Base-by-base conservation (phyloP, 1,140 invertebrate species). In the Homalodisca vitripennis region DNA sequence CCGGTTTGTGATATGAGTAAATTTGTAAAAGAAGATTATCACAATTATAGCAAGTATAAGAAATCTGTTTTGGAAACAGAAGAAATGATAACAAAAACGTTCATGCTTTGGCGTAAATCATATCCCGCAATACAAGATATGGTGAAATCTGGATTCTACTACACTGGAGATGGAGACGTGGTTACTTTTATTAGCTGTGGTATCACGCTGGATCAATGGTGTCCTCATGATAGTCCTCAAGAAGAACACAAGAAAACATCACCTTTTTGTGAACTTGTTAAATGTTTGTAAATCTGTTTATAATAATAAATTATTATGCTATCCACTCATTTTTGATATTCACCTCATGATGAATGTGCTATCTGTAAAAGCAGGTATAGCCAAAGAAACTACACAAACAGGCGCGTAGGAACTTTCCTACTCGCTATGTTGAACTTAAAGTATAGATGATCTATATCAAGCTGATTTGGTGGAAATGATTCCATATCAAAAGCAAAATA, bases 401-500 rank as follows among this genome's bases (percentile, higher is more conserved):
- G 17, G 66, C 70, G 6, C 62, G 73, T 48, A 74, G 66, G 69
- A 71, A 70, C 41, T 75, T 70, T 68, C 32, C 24, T 1, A 63
- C 55, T 53, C 26, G 73, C 24, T 48, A 41, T 48, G 71, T 72
- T 17, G 48, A 66, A 46, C 30, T 73, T 14, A 70, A 68, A 20
- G 67, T 20, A 65, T 69, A 17, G 24, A 70, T 57, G 67, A 75
- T 71, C 31, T 72, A 6, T 72, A 66, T 68, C 69, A 72, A 51
- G 67, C 63, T 3, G 74, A 74, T 68, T 60, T 75, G 2, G 68
- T 75, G 6, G 73, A 74, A 29, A 79, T 81, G 77, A 71, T 73
- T 48, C 70, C 64, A 0, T 77, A 76, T 74, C 69, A 71, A 26
- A 71, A 71, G 70, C 26, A 73, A 46, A 84, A 84, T 76, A 74